Percentiles rank a stretch among this genome's conserved stretches.
Conservation (phyloP, 2,113 vertebrate genomes). For the Hippoglossus stenolepis region DNA sequence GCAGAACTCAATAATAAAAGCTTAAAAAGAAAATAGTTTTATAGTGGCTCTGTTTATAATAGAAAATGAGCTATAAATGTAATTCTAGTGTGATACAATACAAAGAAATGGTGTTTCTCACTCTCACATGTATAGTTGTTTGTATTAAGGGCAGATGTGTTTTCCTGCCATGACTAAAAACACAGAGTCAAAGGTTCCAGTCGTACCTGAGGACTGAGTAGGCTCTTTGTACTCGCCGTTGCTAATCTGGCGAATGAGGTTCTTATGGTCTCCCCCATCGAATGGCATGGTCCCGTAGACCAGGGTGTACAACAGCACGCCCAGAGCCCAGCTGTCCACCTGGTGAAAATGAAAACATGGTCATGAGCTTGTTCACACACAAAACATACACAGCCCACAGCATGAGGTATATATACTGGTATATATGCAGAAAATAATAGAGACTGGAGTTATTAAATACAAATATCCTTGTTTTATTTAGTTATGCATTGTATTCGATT, state of each 20-base stretch:
- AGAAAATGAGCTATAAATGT: too few species aligned
- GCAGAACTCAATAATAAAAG: constrained; percentile 2
- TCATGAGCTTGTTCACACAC: neutral
- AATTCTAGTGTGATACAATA: too few species aligned
- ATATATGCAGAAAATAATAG: neutral
- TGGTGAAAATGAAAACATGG: constrained; percentile 54
- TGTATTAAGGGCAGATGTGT: constrained; percentile 7
- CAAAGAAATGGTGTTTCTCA: neutral
- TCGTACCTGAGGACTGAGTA: constrained; percentile 95
- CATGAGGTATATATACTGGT: too few species aligned
- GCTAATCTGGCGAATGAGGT: constrained; percentile 98
- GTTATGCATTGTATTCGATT: constrained; percentile 33
- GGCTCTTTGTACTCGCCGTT: constrained; percentile 98
- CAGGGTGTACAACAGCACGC: constrained; percentile 96
- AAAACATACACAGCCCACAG: too few species aligned
- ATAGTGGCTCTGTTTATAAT: too few species aligned
- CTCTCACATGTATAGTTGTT: neutral
- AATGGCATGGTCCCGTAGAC: constrained; percentile 99
- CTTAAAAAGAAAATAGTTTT: too few species aligned
- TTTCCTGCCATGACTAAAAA: constrained; percentile 5
- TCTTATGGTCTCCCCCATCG: constrained; percentile 97
- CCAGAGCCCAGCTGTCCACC: constrained; percentile 99
- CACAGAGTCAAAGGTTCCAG: neutral
- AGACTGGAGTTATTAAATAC: constrained; percentile 12
- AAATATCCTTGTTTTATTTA: constrained; percentile 37